These are phyloP conservation scores for Hydrotaea diabolus DNA, from an alignment of 2,888 invertebrate species.

Conservation along the genomic window DNA sequence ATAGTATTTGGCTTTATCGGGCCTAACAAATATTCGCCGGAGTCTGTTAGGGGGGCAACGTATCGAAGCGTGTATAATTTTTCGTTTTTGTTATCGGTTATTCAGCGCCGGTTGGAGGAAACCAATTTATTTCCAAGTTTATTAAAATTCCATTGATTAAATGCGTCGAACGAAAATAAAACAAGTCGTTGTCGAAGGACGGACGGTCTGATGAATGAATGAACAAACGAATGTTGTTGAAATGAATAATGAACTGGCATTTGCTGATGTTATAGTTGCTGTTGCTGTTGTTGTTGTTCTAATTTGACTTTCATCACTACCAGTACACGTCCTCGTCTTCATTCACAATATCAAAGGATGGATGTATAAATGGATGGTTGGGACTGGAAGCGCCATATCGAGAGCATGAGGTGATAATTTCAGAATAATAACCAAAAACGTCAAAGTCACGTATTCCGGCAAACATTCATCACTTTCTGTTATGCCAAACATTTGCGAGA, in stretches of 20 bases:
- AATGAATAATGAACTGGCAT: slow-evolving; percentile 15
- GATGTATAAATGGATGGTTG: no score
- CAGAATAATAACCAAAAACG: slow-evolving; percentile 72
- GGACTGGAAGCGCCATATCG: no score
- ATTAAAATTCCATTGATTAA: slow-evolving; percentile 55
- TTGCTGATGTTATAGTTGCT: background rate
- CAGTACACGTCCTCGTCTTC: background rate
- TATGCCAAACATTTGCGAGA: slow-evolving; percentile 33
- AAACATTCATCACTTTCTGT: slow-evolving; percentile 52
- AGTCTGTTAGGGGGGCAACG: background rate
- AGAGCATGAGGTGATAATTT: slow-evolving; percentile 69
- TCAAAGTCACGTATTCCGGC: slow-evolving; percentile 73
- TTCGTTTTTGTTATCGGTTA: slow-evolving; percentile 1
- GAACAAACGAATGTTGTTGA: slow-evolving; percentile 17
- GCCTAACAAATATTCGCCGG: background rate
- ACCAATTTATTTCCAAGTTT: slow-evolving; percentile 49
- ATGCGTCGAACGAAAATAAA: slow-evolving; percentile 9
- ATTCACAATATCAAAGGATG: background rate
- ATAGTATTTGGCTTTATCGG: background rate
- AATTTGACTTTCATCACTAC: slow-evolving; percentile 21
- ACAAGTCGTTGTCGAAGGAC: slow-evolving; percentile 10
- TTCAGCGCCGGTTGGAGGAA: slow-evolving; percentile 27
- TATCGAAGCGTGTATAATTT: background rate
- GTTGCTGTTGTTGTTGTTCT: slow-evolving; percentile 5
- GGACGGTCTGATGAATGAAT: background rate